Evolutionary conservation across 2,797 vertebrate genomes (phyloP), one percentile per base, ranked within the genome.

Genomic region (Chromis chromis): DNA sequence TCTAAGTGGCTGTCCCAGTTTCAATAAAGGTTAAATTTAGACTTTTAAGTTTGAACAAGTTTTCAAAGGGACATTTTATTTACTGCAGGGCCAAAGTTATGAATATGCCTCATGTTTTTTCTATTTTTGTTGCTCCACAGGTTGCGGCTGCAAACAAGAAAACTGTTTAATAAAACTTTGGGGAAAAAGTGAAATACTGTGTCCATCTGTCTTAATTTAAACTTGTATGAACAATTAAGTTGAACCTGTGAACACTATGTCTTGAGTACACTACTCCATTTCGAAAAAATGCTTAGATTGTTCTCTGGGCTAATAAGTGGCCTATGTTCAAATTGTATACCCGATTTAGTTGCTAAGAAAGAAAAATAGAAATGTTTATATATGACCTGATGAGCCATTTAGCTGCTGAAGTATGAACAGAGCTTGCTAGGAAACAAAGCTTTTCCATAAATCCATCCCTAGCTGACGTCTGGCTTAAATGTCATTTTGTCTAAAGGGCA

Each of bases 71-170:
- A 28, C 14, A 65, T 42, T 54, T 50, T 1, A 27, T 27, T 63
- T 70, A 6, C 27, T 49, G 25, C 24, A 57, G 10, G 6, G 49
- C 14, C 46, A 22, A 9, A 58, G 16, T 61, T 39, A 1, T 60
- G 14, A 53, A 55, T 19, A 46, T 74, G 0, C 3, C 52, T 86
- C 19, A 77, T 65, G 19, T 0, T 63, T 74, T 55, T 52, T 62
- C 53, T 46, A 74, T 24, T 55, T 14, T 80, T 53, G 76, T 80
- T 53, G 76, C 49, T 62, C 33, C 40, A 75, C 89, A 95, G 94
- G 94, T 96, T 81, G 72, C 94, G 64, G 92, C 94, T 89, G 94
- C 94, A 87, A 95, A 93, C 93, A 96, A 95, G 88, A 92, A 92
- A 82, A 64, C 76, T 91, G 92, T 86, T 94, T 85, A 94, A 92